These are phyloP conservation scores for Pseudolaguvia tuberculata DNA, from an alignment of 2,113 vertebrate species.

Conservation along the genomic window DNA sequence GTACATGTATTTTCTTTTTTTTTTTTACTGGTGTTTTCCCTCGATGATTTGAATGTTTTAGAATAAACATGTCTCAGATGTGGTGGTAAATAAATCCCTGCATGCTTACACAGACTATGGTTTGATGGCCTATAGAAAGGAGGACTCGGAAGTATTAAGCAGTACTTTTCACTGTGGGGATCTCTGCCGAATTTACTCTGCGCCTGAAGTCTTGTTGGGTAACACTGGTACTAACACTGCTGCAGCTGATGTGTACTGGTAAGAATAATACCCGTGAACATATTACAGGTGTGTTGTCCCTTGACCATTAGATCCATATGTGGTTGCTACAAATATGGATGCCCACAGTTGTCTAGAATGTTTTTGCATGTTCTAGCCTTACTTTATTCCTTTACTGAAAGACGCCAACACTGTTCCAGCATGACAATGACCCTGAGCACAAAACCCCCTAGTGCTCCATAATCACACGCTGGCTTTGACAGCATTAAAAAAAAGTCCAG, in stretches of 20 bases:
- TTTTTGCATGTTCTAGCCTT: too few relatives aligned
- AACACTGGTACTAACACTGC: slow-evolving; percentile 55
- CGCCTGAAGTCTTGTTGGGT: slow-evolving; percentile 67
- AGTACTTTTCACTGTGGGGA: slow-evolving; percentile 55
- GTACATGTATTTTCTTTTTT: neutral
- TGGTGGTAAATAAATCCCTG: neutral
- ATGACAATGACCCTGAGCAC: too few relatives aligned
- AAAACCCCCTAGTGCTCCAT: too few relatives aligned
- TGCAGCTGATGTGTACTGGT: slow-evolving; percentile 68
- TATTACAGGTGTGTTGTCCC: too few relatives aligned
- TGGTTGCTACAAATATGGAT: too few relatives aligned
- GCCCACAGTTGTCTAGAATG: neutral
- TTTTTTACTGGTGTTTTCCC: neutral
- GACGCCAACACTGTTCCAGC: too few relatives aligned
- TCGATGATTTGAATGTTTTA: neutral
- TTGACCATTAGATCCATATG: too few relatives aligned
- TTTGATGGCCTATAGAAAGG: slow-evolving; percentile 63
- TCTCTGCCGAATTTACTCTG: slow-evolving; percentile 57
- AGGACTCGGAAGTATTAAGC: slow-evolving; percentile 60
- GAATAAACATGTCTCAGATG: neutral
- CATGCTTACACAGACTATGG: slow-evolving; percentile 61
- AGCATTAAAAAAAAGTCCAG: too few relatives aligned
- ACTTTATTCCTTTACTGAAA: too few relatives aligned
- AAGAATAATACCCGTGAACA: too few relatives aligned
- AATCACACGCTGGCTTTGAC: too few relatives aligned